Percentiles rank a stretch among this genome's conserved stretches.
These are phyloP conservation scores for Clamator glandarius DNA, from an alignment of 2,797 vertebrate species.

Conservation along the genomic window DNA sequence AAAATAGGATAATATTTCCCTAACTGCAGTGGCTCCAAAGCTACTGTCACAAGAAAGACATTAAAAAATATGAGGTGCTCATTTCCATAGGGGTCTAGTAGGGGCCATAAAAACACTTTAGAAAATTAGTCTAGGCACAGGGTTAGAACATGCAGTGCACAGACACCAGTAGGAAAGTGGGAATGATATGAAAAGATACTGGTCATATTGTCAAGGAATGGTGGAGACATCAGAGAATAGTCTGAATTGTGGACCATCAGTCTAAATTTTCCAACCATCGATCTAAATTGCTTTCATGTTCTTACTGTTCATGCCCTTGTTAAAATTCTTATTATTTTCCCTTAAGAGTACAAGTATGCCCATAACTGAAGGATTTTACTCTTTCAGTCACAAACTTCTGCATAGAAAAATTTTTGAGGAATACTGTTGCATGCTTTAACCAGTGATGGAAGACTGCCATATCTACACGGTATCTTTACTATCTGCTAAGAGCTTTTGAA, in stretches of 20 bases:
- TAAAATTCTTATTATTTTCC: neutral
- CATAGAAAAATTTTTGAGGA: neutral
- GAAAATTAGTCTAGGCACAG: neutral
- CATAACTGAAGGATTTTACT: neutral
- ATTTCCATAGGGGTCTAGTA: neutral
- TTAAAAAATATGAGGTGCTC: neutral
- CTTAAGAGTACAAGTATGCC: neutral
- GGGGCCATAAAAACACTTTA: neutral
- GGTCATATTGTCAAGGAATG: slow-evolving; percentile 11
- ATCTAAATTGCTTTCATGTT: neutral
- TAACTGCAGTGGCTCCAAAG: neutral
- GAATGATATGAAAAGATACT: neutral
- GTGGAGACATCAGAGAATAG: neutral
- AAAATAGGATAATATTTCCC: neutral
- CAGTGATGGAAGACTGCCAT: neutral
- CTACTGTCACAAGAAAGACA: neutral
- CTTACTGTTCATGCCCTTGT: neutral
- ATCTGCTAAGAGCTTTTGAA: neutral
- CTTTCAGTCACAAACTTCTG: neutral
- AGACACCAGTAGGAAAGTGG: neutral
- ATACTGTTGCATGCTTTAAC: neutral
- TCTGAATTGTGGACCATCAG: neutral
- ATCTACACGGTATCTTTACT: neutral
- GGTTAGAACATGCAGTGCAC: neutral
- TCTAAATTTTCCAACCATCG: neutral